These are phyloP conservation scores for Aphelenchoides bicaudatus DNA, from an alignment of 2,888 invertebrate species.

Conservation along the genomic window DNA sequence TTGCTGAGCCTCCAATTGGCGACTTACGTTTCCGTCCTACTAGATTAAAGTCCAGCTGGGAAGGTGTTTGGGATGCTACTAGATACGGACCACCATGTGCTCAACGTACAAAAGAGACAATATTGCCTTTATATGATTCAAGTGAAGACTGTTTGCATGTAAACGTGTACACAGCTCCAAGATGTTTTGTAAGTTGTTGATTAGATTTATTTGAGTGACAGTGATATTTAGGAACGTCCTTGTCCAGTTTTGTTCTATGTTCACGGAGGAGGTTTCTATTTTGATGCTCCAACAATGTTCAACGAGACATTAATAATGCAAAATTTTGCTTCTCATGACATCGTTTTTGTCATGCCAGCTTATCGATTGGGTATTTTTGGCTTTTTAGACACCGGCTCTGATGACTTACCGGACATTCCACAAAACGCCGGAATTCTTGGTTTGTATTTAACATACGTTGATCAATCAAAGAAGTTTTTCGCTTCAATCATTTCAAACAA, in stretches of 20 bases:
- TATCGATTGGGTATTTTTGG: constrained; percentile 14
- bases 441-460: no score
- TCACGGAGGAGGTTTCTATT: constrained; percentile 13
- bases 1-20: constrained; percentile 16
- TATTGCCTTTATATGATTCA: not conserved
- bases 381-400: constrained; percentile 6
- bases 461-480: not conserved
- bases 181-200: constrained; percentile 7
- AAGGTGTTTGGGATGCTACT: constrained; percentile 15
- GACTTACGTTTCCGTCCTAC: constrained; percentile 14
- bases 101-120: not conserved
- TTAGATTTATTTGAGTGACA: not conserved
- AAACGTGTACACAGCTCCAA: constrained; percentile 2
- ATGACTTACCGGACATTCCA: constrained; percentile 2
- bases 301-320: constrained; percentile 15
- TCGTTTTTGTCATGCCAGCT: constrained; percentile 14
- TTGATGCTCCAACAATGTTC: constrained; percentile 13
- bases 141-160: constrained; percentile 8
- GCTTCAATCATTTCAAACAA: not conserved
- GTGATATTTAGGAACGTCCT: not conserved
- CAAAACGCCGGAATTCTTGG: constrained; percentile 13
- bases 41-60: not conserved
- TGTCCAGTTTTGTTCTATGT: constrained; percentile 16
- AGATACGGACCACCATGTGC: constrained; percentile 12
- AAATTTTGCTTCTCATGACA: not conserved